Conservation (phyloP, 1,140 invertebrate genomes). For the Atta cephalotes region DNA sequence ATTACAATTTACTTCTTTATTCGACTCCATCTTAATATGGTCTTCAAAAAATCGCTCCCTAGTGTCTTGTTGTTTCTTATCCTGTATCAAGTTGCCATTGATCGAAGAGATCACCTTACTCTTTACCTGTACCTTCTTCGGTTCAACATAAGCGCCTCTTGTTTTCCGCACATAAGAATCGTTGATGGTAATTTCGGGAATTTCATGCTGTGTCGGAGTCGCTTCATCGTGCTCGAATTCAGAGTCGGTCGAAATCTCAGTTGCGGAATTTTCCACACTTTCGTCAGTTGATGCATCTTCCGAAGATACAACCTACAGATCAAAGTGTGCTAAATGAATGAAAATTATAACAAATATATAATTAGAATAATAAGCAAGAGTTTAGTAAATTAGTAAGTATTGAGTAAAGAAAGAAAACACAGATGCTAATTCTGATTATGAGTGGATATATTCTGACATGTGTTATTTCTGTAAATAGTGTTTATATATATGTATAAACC, state of each 20-base stretch:
- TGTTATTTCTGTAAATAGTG: constrained; percentile 16
- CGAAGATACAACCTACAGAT: constrained; percentile 89
- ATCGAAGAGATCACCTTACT: constrained; percentile 82
- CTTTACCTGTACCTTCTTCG: constrained; percentile 89
- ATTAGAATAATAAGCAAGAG: neutral
- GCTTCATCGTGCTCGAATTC: constrained; percentile 94
- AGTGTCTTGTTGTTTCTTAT: neutral
- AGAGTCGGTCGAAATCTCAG: constrained; percentile 96
- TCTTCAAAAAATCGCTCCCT: constrained; percentile 67
- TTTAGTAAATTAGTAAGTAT: constrained; percentile 30
- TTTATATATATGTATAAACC: neutral
- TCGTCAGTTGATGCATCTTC: constrained; percentile 89
- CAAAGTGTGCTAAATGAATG: constrained; percentile 41
- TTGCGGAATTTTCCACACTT: constrained; percentile 92
- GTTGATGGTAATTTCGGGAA: constrained; percentile 89
- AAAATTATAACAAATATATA: constrained; percentile 11
- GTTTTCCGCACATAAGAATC: constrained; percentile 87
- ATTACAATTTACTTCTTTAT: constrained; percentile 49
- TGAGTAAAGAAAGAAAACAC: neutral
- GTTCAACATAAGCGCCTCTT: constrained; percentile 83
- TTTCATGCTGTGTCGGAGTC: constrained; percentile 89
- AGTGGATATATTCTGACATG: neutral
- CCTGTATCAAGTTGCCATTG: constrained; percentile 80
- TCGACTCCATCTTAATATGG: neutral
- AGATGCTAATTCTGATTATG: neutral